Percentiles rank a stretch among this genome's conserved stretches.
phyloP scores from a whole-genome alignment of 2,113 vertebrate genomes.

The Dipodomys ordii region DNA sequence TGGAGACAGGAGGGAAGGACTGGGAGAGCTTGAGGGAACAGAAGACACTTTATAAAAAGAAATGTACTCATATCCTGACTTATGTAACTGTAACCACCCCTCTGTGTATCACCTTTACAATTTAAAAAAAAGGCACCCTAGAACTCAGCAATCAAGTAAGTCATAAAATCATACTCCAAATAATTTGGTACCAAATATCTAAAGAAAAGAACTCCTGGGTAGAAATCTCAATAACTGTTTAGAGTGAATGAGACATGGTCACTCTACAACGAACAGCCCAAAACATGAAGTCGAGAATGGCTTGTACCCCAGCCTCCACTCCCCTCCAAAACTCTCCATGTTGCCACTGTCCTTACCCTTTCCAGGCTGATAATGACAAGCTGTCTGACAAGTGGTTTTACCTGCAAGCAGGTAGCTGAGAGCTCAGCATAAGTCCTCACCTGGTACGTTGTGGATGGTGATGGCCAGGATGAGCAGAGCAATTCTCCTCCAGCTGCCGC shows the following conservation, averaged over 20 bases:
- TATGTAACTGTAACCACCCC: too few relatives aligned
- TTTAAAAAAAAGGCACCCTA: not conserved
- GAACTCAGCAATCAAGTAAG: fast-evolving
- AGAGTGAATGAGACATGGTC: fast-evolving
- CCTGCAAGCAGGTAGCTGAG: not conserved
- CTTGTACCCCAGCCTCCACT: fast-evolving
- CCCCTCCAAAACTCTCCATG: fast-evolving
- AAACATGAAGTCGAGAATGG: not conserved
- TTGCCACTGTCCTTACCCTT: fast-evolving
- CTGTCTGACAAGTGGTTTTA: fast-evolving
- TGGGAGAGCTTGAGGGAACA: too few relatives aligned
- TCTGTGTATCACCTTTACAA: too few relatives aligned
- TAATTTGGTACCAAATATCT: not conserved
- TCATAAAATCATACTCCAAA: fast-evolving
- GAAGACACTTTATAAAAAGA: too few relatives aligned
- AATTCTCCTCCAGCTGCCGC: conserved; percentile 94
- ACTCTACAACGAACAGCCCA: not conserved
- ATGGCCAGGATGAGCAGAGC: conserved; percentile 95
- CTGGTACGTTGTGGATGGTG: conserved; percentile 98
- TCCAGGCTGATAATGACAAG: not conserved
- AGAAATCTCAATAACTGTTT: not conserved
- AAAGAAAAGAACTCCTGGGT: not conserved
- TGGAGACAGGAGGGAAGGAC: too few relatives aligned
- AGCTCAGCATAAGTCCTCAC: conserved; percentile 81
- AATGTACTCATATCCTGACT: too few relatives aligned